Evolutionary conservation across 2,797 vertebrate genomes (phyloP), one percentile per base, ranked within the genome.

Genomic region (Lagorchestes hirsutus): DNA sequence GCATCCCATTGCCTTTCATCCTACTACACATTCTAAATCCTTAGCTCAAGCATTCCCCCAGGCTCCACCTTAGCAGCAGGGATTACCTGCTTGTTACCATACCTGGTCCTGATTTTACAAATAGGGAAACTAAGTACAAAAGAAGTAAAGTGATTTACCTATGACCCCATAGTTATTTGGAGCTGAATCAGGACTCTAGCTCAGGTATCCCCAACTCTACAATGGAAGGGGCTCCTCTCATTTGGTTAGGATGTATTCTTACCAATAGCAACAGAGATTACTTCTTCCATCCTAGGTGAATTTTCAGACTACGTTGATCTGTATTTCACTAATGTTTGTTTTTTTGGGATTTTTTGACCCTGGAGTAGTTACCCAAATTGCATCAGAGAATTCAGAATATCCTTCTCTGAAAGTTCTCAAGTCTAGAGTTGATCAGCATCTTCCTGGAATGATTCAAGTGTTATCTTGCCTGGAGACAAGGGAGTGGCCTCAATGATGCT

Each of bases 341-440:
- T 52, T 46, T 46, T 3, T 46, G 46, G 46, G 6, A 0, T 52
- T 54, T 50, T 95, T 6, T 12, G 74, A 56, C 18, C 90, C 56
- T 90, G 91, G 91, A 57, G 59, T 40, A 90, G 67, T 74, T 74
- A 91, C 50, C 55, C 90, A 82, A 90, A 92, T 29, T 22, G 24
- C 12, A 91, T 27, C n/a, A n/a, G 93, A 90, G 18, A 74, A 40
- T 74, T 74, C n/a, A 74, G 67, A 95, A 93, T 92, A 92, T 94
- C 90, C 91, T 92, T 94, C 54, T 91, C 92, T 93, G 24, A 67
- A 46, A 55, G 67, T 22, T 74, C n/a, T 74, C 67, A 5, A 40
- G 67, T 92, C n/a, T 92, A 90, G 90, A 16, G 2, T 50, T 93
- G 92, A 62, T 87, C 52, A 91, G n/a, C 27, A 10, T 52, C 24